Evolutionary conservation across 2,113 vertebrate genomes (phyloP).

Genomic region (Chionomys nivalis): DNA sequence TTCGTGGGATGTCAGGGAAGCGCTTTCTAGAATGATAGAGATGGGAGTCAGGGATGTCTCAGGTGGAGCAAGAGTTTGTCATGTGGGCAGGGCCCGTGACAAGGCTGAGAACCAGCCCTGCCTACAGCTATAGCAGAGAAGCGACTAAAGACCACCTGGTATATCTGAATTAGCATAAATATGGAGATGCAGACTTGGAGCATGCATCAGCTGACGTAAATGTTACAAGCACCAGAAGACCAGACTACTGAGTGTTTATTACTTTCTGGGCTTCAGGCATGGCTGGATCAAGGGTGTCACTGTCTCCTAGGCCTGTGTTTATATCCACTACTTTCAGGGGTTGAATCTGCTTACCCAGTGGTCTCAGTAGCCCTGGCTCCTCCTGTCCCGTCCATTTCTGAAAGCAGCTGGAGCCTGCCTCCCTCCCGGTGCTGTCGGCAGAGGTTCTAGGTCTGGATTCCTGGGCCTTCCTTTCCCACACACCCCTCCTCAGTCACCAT

Average conservation of each 20-base stretch:
- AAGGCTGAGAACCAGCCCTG: not conserved
- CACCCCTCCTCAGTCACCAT: too few species aligned
- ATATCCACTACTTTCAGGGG: not conserved
- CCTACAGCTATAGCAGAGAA: not conserved
- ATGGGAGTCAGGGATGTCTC: not conserved
- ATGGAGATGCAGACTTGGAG: not conserved
- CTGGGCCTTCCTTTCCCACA: not conserved
- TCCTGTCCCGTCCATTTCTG: not conserved
- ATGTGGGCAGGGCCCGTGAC: not conserved
- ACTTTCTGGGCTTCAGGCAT: not conserved
- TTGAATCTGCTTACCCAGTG: not conserved
- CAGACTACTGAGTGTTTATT: not conserved
- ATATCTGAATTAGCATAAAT: rapidly evolving
- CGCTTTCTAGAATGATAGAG: not conserved
- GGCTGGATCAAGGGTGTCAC: not conserved
- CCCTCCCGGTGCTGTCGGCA: not conserved
- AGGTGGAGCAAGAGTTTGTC: not conserved
- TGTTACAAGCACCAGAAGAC: not conserved
- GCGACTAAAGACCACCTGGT: not conserved
- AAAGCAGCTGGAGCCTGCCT: not conserved
- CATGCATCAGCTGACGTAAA: not conserved
- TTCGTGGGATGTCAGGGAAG: not conserved
- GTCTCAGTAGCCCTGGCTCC: not conserved
- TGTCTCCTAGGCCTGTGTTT: not conserved
- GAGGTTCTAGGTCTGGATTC: not conserved